A percentile compares a stretch with the other conserved stretches of the same genome.
These are phyloP conservation scores for Thecophora atra DNA, from an alignment of 2,888 invertebrate genomes.

Conservation along the genomic window DNA sequence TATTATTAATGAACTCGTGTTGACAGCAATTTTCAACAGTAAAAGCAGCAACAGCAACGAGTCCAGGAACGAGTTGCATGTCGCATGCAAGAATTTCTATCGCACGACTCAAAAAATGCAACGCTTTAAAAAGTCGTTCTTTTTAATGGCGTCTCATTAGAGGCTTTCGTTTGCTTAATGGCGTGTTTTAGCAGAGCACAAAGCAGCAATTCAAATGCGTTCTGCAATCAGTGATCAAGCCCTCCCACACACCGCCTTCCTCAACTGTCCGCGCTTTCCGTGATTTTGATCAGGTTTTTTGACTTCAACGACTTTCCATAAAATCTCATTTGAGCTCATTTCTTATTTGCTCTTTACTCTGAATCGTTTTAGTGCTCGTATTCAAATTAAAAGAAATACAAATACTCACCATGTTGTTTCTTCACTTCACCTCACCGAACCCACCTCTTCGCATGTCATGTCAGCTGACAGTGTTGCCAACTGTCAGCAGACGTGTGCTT, in stretches of 20 bases:
- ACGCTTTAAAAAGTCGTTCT: background rate
- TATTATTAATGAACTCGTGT: background rate
- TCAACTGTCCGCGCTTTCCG: background rate
- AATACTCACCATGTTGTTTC: background rate
- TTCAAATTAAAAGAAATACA: conserved; percentile 26
- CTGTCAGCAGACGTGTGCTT: background rate
- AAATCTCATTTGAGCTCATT: background rate
- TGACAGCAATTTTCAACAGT: background rate
- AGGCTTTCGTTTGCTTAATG: too few species aligned
- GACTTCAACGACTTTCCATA: conserved; percentile 17
- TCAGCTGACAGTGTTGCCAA: conserved; percentile 20
- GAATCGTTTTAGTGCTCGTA: background rate
- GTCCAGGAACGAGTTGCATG: too few species aligned
- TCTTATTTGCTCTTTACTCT: background rate
- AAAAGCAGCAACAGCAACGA: too few species aligned
- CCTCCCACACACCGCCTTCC: background rate
- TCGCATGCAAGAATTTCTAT: too few species aligned
- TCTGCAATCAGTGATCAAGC: background rate
- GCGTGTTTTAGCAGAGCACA: too few species aligned
- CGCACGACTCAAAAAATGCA: too few species aligned
- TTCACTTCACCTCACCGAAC: background rate
- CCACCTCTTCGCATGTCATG: background rate
- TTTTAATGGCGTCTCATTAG: background rate
- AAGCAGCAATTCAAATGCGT: too few species aligned
- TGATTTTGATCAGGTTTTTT: conserved; percentile 23